phyloP scores from a whole-genome alignment of 2,888 invertebrate genomes.

The Lutraria lutraria region DNA sequence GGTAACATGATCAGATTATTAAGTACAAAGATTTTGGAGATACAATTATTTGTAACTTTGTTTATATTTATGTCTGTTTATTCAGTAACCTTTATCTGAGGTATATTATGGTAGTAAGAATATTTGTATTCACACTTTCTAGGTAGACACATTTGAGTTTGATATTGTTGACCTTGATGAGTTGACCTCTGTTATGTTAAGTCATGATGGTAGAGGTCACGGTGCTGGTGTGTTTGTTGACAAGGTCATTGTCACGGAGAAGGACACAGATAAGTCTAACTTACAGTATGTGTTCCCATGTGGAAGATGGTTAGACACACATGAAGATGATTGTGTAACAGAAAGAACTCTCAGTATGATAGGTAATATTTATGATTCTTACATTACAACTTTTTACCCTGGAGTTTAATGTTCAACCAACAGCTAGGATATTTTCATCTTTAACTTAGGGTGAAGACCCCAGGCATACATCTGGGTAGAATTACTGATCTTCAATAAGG shows the following conservation, averaged over 20 bases:
- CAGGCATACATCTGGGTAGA: no score
- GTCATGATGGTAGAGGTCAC: constrained; percentile 83
- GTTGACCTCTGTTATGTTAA: constrained; percentile 77
- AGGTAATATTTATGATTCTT: constrained; percentile 66
- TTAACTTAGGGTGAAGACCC: no score
- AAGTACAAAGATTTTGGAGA: no score
- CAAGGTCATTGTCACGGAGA: constrained; percentile 78
- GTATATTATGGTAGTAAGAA: background rate
- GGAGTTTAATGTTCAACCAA: no score
- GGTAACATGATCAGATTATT: no score
- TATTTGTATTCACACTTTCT: constrained; percentile 25
- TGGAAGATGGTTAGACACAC: constrained; percentile 83
- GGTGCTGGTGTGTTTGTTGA: constrained; percentile 83
- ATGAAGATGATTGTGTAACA: constrained; percentile 82
- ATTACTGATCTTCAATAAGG: no score
- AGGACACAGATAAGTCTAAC: constrained; percentile 64
- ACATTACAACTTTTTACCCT: no score
- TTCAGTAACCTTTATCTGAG: background rate
- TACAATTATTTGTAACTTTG: no score
- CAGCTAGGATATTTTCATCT: no score
- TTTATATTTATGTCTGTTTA: no score
- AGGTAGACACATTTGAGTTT: constrained; percentile 79
- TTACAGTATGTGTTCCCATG: constrained; percentile 82
- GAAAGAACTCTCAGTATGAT: constrained; percentile 80
- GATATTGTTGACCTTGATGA: constrained; percentile 82